Conservation (phyloP, 2,113 vertebrate species). For the Microtus richardsoni region DNA sequence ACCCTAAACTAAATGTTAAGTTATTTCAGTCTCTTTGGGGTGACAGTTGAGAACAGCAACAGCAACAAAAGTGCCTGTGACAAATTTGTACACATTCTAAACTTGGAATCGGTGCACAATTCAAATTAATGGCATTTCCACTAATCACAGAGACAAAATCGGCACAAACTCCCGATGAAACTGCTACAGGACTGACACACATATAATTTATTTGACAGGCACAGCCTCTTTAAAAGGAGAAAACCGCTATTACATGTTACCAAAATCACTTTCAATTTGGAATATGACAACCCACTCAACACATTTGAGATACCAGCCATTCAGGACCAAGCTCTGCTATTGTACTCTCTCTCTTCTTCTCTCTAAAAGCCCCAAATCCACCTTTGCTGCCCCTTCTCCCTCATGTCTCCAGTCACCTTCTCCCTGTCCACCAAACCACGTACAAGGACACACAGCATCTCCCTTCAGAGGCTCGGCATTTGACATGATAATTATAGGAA, state of each 20-base stretch:
- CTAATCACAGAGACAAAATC: constrained; percentile 72
- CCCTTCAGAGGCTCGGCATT: neutral
- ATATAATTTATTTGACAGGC: constrained; percentile 74
- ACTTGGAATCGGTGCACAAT: constrained; percentile 54
- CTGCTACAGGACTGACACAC: constrained; percentile 56
- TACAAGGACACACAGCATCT: rapidly evolving
- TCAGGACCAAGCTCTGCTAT: neutral
- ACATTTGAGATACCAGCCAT: constrained; percentile 3
- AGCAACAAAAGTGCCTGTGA: neutral
- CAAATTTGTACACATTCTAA: constrained; percentile 61
- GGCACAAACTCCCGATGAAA: constrained; percentile 61
- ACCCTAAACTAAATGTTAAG: constrained; percentile 14
- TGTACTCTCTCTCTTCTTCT: neutral
- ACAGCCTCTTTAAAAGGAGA: constrained; percentile 48
- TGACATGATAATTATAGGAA: neutral
- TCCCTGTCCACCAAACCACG: neutral
- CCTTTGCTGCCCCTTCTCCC: neutral
- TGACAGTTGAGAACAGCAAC: neutral
- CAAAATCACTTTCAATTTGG: constrained; percentile 60
- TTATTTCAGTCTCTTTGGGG: neutral
- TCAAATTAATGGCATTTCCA: constrained; percentile 65
- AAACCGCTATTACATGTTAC: constrained; percentile 71
- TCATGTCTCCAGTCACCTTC: neutral
- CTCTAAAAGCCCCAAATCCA: neutral
- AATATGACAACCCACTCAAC: constrained; percentile 33